Conservation (phyloP, 2,113 vertebrate genomes). For the Poeciliopsis retropinna region DNA sequence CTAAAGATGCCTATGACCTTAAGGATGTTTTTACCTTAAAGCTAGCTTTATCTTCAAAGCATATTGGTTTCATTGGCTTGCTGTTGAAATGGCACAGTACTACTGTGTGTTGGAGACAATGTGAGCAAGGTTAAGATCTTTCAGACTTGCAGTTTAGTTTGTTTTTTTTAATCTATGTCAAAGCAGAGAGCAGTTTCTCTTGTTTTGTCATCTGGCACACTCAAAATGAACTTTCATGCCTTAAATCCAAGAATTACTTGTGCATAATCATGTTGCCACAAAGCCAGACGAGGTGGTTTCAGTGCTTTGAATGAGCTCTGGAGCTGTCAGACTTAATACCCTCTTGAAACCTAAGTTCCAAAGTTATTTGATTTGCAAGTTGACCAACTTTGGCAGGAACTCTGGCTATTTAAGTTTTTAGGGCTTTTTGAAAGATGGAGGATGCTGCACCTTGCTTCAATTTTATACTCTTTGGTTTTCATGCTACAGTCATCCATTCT, state of each 20-base stretch:
- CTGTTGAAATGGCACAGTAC: not conserved
- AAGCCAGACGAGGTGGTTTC: not conserved
- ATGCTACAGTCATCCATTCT: not conserved
- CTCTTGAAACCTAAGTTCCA: constrained; percentile 1
- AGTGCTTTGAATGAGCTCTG: constrained; percentile 1
- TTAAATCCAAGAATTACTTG: not conserved
- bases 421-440: not conserved
- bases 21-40: not conserved
- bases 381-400: not conserved
- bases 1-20: not conserved
- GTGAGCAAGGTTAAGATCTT: not conserved
- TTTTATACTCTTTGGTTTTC: not conserved
- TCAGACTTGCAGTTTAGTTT: not conserved
- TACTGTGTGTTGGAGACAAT: not conserved
- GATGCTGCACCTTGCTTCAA: not conserved
- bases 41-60: not conserved
- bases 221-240: not conserved
- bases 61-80: not conserved
- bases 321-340: not conserved
- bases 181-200: not conserved
- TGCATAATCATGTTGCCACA: not conserved
- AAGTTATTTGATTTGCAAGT: not conserved
- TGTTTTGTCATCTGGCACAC: constrained; percentile 10
- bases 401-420: not conserved
- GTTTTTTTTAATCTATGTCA: not conserved